Evolutionary conservation across 1,140 invertebrate species (phyloP).

Genomic region (Brachionus rotundiformis): DNA sequence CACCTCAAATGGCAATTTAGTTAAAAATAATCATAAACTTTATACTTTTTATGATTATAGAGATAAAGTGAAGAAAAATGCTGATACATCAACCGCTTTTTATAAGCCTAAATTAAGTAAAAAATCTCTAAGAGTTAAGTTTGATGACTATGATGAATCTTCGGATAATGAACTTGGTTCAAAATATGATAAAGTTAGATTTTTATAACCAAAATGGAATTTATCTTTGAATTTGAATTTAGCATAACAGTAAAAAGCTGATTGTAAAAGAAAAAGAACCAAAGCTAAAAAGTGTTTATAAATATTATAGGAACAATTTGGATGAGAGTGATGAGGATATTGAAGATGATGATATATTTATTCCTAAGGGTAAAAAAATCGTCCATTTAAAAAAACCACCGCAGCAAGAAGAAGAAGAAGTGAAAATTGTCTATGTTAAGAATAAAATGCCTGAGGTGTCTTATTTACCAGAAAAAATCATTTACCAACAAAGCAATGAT

Average conservation of each 20-base stretch:
- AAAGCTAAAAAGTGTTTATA: too few species aligned
- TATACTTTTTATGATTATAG: slow-evolving; percentile 46
- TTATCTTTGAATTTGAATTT: neutral
- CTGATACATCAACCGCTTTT: neutral
- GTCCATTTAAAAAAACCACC: neutral
- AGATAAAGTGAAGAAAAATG: neutral
- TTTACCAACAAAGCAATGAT: neutral
- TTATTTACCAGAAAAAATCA: neutral
- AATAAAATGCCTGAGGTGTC: neutral
- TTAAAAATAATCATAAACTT: neutral
- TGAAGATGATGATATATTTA: neutral
- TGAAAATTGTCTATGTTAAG: neutral
- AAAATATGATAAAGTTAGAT: neutral
- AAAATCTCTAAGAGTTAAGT: neutral
- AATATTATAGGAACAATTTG: neutral
- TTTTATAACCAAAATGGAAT: too few species aligned
- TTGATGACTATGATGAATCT: neutral
- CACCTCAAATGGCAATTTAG: neutral
- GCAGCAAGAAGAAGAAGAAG: neutral
- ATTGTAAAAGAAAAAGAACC: neutral
- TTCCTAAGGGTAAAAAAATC: neutral
- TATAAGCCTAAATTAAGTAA: neutral
- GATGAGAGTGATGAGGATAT: neutral
- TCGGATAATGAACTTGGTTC: neutral
- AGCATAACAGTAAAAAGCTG: neutral